Conservation (phyloP, 2,797 vertebrate species). For the Manis pentadactyla region DNA sequence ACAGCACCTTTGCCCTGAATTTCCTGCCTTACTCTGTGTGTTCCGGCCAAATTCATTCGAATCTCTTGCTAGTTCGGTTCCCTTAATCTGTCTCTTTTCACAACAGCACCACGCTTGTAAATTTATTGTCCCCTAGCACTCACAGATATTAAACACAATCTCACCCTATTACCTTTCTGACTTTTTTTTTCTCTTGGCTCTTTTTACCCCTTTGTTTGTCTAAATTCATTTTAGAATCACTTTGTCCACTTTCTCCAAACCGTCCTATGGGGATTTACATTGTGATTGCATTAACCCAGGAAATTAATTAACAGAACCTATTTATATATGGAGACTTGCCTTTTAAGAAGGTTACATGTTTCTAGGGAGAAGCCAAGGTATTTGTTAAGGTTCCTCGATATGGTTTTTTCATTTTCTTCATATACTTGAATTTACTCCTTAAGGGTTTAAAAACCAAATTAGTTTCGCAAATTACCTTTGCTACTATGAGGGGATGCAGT, state of each 20-base stretch:
- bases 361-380: neutral
- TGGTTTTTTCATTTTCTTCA: conserved; percentile 42
- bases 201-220: conserved; percentile 4
- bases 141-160: conserved; percentile 13
- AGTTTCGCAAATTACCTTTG: neutral
- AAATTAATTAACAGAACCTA: conserved; percentile 74
- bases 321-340: conserved; percentile 33
- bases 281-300: conserved; percentile 63
- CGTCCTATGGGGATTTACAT: conserved; percentile 54
- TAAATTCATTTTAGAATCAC: conserved; percentile 59
- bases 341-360: conserved; percentile 23
- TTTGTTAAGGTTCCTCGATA: neutral
- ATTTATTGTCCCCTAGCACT: neutral
- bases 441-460: conserved; percentile 2
- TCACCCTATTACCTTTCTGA: neutral
- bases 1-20: neutral
- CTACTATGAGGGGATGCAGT: neutral
- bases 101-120: neutral
- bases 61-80: neutral
- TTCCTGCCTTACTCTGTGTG: neutral
- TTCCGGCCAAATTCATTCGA: neutral
- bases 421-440: conserved; percentile 35
- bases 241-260: conserved; percentile 57
- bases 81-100: neutral
- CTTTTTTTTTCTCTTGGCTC: conserved; percentile 18